Conservation (phyloP, 2,888 invertebrate species). For the Cyclophora punctaria region DNA sequence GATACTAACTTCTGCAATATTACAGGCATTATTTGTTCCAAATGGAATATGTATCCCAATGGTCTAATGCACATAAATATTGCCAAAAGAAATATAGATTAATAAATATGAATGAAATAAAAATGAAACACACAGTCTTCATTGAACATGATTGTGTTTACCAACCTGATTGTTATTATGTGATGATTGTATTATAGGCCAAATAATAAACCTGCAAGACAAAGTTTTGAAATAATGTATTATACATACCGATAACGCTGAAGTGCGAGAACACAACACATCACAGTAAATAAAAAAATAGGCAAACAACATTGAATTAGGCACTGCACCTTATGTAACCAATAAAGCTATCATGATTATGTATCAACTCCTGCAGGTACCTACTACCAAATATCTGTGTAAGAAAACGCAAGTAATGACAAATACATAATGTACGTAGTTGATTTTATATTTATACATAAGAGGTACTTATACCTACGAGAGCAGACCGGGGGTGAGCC, state of each 20-base stretch:
- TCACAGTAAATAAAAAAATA: not conserved
- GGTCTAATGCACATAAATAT: not conserved
- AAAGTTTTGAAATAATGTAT: not conserved
- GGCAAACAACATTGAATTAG: not conserved
- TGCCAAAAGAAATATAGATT: not conserved
- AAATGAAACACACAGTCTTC: not conserved
- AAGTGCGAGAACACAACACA: too few relatives aligned
- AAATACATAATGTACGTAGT: slow-evolving; percentile 8
- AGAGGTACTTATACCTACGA: slow-evolving; percentile 25
- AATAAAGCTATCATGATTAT: not conserved
- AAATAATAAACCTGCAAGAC: slow-evolving; percentile 24
- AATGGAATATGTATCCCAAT: not conserved
- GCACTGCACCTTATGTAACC: not conserved
- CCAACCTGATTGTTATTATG: slow-evolving; percentile 19
- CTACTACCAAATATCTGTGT: not conserved
- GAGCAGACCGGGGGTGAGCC: slow-evolving; percentile 45
- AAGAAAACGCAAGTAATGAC: slow-evolving; percentile 15
- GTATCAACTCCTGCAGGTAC: too few relatives aligned
- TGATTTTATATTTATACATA: slow-evolving; percentile 23
- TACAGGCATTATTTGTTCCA: not conserved
- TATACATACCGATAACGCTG: too few relatives aligned
- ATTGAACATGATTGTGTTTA: not conserved
- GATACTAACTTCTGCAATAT: not conserved
- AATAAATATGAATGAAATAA: not conserved
- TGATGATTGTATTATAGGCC: slow-evolving; percentile 18